Evolutionary conservation across 2,888 invertebrate species (phyloP).

Genomic region (Napeogenes sylphis): DNA sequence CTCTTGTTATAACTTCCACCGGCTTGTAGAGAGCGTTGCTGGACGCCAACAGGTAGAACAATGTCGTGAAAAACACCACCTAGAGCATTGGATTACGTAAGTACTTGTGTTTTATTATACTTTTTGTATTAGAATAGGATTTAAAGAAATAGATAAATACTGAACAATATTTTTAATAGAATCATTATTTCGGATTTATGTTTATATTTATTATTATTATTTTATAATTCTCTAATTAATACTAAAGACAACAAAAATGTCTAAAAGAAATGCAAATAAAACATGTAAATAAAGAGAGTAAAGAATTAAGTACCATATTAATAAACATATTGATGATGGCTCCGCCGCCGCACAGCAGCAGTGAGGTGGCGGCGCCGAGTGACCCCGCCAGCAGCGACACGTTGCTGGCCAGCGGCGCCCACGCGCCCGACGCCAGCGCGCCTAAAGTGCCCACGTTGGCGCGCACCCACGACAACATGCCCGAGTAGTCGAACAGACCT

Average conservation of each 20-base stretch:
- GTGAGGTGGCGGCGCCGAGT: conserved; percentile 90
- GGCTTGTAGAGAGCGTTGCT: conserved; percentile 89
- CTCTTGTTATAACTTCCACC: conserved; percentile 88
- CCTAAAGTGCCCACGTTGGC: conserved; percentile 93
- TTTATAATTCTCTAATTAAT: no score
- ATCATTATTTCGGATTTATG: no score
- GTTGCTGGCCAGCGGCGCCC: conserved; percentile 95
- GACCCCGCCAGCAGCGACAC: conserved; percentile 90
- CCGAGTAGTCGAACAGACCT: conserved; percentile 85
- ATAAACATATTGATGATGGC: conserved; percentile 92
- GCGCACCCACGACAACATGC: conserved; percentile 88
- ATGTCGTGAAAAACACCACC: conserved; percentile 97
- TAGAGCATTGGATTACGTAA: conserved; percentile 45
- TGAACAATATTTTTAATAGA: no score
- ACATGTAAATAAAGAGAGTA: not conserved
- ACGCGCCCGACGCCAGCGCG: conserved; percentile 89
- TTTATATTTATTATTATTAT: no score
- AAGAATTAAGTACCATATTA: conserved; percentile 82
- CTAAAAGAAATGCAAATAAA: not conserved
- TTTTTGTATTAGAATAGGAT: no score
- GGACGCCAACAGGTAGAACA: conserved; percentile 95
- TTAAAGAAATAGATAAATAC: no score
- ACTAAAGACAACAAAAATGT: not conserved
- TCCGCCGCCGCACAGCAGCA: conserved; percentile 92
- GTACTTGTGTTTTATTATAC: no score